Conservation (phyloP, 1,140 invertebrate species). For the Leptinotarsa defecta region DNA sequence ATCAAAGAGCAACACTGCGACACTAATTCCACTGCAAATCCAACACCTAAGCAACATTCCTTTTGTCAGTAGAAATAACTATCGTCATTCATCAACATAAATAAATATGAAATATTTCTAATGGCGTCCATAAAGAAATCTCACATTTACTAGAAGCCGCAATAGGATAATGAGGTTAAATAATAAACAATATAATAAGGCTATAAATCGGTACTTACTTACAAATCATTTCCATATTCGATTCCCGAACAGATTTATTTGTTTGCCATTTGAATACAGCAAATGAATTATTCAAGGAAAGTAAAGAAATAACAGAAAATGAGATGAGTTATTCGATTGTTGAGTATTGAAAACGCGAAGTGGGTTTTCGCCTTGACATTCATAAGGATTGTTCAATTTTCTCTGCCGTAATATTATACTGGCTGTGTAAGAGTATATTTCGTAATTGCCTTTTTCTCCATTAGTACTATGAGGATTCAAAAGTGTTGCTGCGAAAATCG, state of each 20-base stretch:
- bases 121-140: constrained; percentile 33
- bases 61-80: not conserved
- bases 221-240: constrained; percentile 38
- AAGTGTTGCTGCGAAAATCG: too few relatives aligned
- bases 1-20: too few relatives aligned
- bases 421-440: too few relatives aligned
- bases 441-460: too few relatives aligned
- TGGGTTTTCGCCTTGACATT: too few relatives aligned
- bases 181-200: constrained; percentile 41
- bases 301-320: constrained; percentile 4
- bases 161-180: constrained; percentile 36
- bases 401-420: too few relatives aligned
- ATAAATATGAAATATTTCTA: constrained; percentile 39
- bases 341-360: too few relatives aligned
- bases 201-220: constrained; percentile 31
- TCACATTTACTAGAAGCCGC: constrained; percentile 29
- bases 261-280: constrained; percentile 16
- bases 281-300: constrained; percentile 13
- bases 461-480: too few relatives aligned
- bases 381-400: too few relatives aligned
- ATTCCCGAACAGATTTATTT: constrained; percentile 20
- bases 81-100: constrained; percentile 28
- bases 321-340: not conserved
- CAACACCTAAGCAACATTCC: not conserved
- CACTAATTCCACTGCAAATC: not conserved